Evolutionary conservation across 2,113 vertebrate genomes (phyloP).

Genomic region (Meles meles): DNA sequence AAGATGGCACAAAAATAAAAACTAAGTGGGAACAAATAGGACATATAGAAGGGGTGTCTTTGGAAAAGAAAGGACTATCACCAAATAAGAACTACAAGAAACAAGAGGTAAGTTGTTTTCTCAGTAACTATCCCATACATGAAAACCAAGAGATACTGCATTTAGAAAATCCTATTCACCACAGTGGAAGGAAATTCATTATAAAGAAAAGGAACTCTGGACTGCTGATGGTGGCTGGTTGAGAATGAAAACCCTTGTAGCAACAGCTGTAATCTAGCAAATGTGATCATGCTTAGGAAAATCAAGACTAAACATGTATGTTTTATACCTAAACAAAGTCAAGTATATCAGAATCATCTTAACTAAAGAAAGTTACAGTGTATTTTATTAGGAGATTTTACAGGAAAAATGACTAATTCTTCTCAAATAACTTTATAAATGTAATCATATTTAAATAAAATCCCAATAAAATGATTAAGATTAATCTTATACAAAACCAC

Average conservation of each 20-base stretch:
- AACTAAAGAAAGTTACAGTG: neutral
- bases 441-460: neutral
- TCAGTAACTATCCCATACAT: neutral
- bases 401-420: neutral
- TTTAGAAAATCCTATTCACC: neutral
- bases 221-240: accelerated
- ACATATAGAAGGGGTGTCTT: neutral
- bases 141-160: neutral
- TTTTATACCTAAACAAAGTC: neutral
- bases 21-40: neutral
- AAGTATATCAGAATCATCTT: neutral
- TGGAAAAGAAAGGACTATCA: neutral
- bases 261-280: neutral
- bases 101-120: neutral
- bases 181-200: neutral
- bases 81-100: neutral
- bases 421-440: neutral
- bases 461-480: neutral
- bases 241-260: neutral
- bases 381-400: neutral
- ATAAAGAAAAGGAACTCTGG: neutral
- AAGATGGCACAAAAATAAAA: neutral
- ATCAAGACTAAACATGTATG: neutral
- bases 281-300: neutral
- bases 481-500: neutral